Percentiles rank a stretch among this genome's conserved stretches.
Evolutionary conservation across 1,140 invertebrate genomes (phyloP).

Genomic region (Pteromalus puparum): DNA sequence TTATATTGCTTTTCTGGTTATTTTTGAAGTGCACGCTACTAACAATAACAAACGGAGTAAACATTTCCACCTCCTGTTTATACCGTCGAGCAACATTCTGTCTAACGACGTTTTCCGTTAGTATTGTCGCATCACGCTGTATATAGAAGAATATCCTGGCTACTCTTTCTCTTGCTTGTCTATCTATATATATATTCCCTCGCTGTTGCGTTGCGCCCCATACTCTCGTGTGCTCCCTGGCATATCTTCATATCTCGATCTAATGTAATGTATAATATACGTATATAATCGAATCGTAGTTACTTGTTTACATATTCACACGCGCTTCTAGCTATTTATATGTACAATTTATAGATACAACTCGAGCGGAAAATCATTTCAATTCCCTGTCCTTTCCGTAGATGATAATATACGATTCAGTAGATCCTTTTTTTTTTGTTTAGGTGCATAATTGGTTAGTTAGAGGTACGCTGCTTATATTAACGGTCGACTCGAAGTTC

Average conservation of each 20-base stretch:
- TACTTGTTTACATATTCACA: conserved; percentile 43
- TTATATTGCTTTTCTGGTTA: not conserved
- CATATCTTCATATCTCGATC: not conserved
- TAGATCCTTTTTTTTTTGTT: not conserved
- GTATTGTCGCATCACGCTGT: conserved; percentile 12
- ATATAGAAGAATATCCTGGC: conserved; percentile 7
- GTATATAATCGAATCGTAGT: not conserved
- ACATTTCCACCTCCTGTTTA: not conserved
- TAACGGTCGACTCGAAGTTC: not conserved
- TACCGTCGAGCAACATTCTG: not conserved
- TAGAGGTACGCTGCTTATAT: not conserved
- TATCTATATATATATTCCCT: no score
- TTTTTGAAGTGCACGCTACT: not conserved
- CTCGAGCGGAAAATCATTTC: not conserved
- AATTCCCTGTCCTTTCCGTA: not conserved
- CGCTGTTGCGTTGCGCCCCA: not conserved
- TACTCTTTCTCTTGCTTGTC: not conserved
- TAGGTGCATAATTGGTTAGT: not conserved
- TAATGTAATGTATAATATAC: not conserved
- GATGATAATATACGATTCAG: not conserved
- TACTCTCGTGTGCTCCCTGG: not conserved
- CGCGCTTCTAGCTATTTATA: conserved; percentile 4
- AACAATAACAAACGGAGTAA: not conserved
- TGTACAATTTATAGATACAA: conserved; percentile 36
- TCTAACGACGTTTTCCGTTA: not conserved